phyloP scores from a whole-genome alignment of 2,797 vertebrate species.

The Spinibarbus caldwelli region DNA sequence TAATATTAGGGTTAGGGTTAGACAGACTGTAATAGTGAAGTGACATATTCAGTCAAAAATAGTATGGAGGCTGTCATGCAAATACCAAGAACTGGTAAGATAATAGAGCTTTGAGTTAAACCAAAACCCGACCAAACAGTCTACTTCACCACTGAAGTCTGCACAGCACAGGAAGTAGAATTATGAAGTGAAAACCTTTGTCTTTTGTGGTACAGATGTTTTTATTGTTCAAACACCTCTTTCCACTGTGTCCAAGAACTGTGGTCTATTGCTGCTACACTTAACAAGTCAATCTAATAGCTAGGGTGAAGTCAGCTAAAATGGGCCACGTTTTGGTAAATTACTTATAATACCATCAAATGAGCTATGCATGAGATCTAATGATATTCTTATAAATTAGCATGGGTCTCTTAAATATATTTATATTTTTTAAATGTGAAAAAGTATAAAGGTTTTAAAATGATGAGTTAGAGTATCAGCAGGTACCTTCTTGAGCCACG shows the following conservation, averaged over 20 bases:
- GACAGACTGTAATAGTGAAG: not conserved
- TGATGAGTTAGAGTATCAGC: too few species aligned
- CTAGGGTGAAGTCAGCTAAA: too few species aligned
- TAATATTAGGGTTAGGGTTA: not conserved
- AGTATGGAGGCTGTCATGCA: not conserved
- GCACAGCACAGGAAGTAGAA: constrained; percentile 43
- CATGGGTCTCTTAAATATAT: too few species aligned
- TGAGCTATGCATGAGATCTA: too few species aligned
- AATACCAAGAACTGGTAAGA: constrained; percentile 12
- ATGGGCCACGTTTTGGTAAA: too few species aligned
- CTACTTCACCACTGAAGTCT: not conserved
- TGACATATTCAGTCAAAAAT: not conserved
- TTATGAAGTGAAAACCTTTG: constrained; percentile 51
- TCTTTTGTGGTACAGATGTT: constrained; percentile 22
- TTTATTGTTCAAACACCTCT: constrained; percentile 7
- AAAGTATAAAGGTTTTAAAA: too few species aligned
- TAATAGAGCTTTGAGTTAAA: not conserved
- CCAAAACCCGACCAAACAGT: constrained; percentile 2
- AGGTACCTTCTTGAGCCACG: too few species aligned
- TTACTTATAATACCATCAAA: too few species aligned
- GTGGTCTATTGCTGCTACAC: not conserved
- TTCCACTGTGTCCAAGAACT: not conserved
- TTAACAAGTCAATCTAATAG: constrained; percentile 1
- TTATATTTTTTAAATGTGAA: too few species aligned
- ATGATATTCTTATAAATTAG: too few species aligned